These are phyloP conservation scores for Achroia grisella DNA, from an alignment of 1,140 invertebrate genomes.

Conservation along the genomic window DNA sequence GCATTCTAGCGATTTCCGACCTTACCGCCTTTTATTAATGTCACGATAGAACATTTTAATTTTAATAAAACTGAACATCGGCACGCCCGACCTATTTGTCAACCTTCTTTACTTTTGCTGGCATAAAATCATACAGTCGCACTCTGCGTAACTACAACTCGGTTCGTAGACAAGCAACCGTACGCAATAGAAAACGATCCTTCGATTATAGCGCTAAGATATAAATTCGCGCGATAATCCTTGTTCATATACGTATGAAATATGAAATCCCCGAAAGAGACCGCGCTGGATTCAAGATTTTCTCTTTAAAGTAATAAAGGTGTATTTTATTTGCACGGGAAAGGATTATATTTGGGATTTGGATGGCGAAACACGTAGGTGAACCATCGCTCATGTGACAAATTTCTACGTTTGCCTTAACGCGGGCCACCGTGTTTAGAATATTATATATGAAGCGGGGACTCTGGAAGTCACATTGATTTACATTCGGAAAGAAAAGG, in stretches of 20 bases:
- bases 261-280: slow-evolving; percentile 47
- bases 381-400: slow-evolving; percentile 73
- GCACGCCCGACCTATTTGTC: slow-evolving; percentile 68
- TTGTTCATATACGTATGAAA: slow-evolving; percentile 40
- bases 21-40: slow-evolving; percentile 56
- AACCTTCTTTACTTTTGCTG: slow-evolving; percentile 70
- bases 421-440: slow-evolving; percentile 65
- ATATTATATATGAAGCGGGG: slow-evolving; percentile 60
- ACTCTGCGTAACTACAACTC: slow-evolving; percentile 40
- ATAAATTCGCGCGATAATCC: slow-evolving; percentile 59
- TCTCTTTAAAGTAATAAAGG: slow-evolving; percentile 69
- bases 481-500: slow-evolving; percentile 41
- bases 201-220: slow-evolving; percentile 58
- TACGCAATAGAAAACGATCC: slow-evolving; percentile 48
- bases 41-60: slow-evolving; percentile 63
- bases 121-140: slow-evolving; percentile 66
- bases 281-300: slow-evolving; percentile 57
- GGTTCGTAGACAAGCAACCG: slow-evolving; percentile 14
- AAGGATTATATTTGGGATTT: slow-evolving; percentile 68
- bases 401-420: slow-evolving; percentile 73
- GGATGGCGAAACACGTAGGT: slow-evolving; percentile 67
- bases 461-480: slow-evolving; percentile 52
- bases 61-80: slow-evolving; percentile 70
- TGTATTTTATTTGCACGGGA: slow-evolving; percentile 63
- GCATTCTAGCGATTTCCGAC: slow-evolving; percentile 37